Conservation (phyloP, 1,140 invertebrate genomes). For the Gryon sp. region DNA sequence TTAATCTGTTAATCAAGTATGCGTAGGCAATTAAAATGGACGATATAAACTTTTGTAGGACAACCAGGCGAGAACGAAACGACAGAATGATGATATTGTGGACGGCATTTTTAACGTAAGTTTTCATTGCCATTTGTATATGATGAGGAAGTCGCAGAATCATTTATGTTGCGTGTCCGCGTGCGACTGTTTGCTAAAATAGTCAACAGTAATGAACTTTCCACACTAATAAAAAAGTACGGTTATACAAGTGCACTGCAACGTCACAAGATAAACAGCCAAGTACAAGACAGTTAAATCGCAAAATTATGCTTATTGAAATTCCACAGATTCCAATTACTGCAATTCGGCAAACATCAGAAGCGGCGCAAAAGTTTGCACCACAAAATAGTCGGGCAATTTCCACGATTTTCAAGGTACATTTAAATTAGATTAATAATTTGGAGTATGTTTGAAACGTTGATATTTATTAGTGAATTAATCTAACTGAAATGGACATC, state of each 20-base stretch:
- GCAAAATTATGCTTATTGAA: slow-evolving; percentile 28
- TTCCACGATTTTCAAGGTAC: slow-evolving; percentile 69
- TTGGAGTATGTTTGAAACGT: too few relatives aligned
- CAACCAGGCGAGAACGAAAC: slow-evolving; percentile 28
- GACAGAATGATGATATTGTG: slow-evolving; percentile 58
- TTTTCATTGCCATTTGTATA: slow-evolving; percentile 22
- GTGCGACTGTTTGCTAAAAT: slow-evolving; percentile 17
- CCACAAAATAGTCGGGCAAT: slow-evolving; percentile 67
- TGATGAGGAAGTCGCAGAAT: not conserved
- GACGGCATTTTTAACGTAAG: slow-evolving; percentile 73
- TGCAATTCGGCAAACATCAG: slow-evolving; percentile 69
- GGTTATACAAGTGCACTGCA: slow-evolving; percentile 10
- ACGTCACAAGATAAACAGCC: not conserved
- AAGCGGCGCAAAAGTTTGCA: slow-evolving; percentile 64
- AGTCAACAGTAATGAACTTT: slow-evolving; percentile 37
- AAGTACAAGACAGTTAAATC: not conserved
- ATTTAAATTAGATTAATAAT: not conserved
- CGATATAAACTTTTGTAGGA: slow-evolving; percentile 28
- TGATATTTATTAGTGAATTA: too few relatives aligned
- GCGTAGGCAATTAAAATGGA: not conserved
- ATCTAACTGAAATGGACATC: too few relatives aligned
- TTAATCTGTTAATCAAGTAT: too few relatives aligned
- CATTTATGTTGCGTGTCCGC: not conserved
- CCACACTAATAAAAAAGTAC: slow-evolving; percentile 27
- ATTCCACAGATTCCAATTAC: slow-evolving; percentile 72